Percentiles rank a stretch among this genome's conserved stretches.
Conservation (phyloP, 2,113 vertebrate genomes). For the Melanerpes aurifrons region DNA sequence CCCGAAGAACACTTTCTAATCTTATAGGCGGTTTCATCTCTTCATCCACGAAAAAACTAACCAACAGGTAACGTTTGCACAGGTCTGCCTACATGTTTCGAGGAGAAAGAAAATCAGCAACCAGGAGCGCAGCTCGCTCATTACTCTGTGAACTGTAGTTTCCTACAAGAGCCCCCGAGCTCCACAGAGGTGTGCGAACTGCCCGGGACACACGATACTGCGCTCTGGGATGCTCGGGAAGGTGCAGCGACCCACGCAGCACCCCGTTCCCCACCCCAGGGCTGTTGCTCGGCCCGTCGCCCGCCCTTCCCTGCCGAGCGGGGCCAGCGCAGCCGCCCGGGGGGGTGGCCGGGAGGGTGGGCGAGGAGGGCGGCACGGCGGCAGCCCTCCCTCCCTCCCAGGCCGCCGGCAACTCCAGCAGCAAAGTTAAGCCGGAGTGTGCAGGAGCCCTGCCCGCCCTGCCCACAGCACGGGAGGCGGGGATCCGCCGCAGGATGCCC, state of each 20-base stretch:
- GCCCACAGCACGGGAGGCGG: not conserved
- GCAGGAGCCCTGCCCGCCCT: not conserved
- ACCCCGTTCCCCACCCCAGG: not conserved
- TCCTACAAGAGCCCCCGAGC: not conserved
- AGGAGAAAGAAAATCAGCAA: not conserved
- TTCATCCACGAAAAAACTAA: not conserved
- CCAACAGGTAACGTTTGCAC: not conserved
- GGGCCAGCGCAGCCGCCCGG: not conserved
- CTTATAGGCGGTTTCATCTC: not conserved
- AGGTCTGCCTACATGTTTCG: not conserved
- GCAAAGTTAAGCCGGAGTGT: conserved; percentile 11
- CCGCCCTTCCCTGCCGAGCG: not conserved
- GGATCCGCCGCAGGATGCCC: not conserved
- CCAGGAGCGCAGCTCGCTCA: too few species aligned
- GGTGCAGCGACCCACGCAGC: not conserved
- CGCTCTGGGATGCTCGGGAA: not conserved
- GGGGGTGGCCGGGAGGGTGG: not conserved
- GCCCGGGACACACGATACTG: not conserved
- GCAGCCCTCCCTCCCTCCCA: not conserved
- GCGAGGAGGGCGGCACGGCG: not conserved
- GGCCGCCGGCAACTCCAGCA: not conserved
- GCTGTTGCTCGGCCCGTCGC: too few species aligned
- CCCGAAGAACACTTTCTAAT: not conserved
- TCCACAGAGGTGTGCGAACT: not conserved
- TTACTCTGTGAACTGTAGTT: fast-evolving